Evolutionary conservation across 2,888 invertebrate genomes (phyloP).

Genomic region (Catonia carolina): DNA sequence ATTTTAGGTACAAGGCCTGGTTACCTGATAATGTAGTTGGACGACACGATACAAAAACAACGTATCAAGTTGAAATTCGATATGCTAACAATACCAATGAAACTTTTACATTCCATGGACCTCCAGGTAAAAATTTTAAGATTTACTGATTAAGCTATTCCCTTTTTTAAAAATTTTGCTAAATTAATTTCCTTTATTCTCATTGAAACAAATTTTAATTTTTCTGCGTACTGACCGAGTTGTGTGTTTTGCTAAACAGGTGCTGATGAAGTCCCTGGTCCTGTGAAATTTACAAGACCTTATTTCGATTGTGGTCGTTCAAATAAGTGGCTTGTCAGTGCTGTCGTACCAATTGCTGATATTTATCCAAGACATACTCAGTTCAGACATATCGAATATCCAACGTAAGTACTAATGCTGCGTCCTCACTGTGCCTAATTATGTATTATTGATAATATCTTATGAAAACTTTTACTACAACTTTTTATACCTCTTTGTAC

Average conservation of each 20-base stretch:
- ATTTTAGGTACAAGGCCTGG: conserved; percentile 68
- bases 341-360: conserved; percentile 91
- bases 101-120: conserved; percentile 93
- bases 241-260: conserved; percentile 44
- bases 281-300: conserved; percentile 88
- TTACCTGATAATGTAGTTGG: conserved; percentile 74
- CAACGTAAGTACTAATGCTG: conserved; percentile 61
- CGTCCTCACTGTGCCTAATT: background rate
- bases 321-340: conserved; percentile 92
- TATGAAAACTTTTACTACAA: background rate
- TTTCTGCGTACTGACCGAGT: no score
- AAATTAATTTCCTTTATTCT: no score
- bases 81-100: conserved; percentile 93
- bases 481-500: background rate
- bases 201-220: no score
- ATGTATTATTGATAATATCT: background rate
- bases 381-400: conserved; percentile 88
- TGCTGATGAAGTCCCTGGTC: conserved; percentile 84
- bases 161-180: background rate
- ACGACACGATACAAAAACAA: conserved; percentile 84
- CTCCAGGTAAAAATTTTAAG: conserved; percentile 51
- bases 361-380: conserved; percentile 90
- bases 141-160: conserved; percentile 15
- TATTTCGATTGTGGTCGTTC: conserved; percentile 95
- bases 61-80: conserved; percentile 87